Evolutionary conservation across 2,888 invertebrate species (phyloP), one percentile per base, ranked within the genome.

Genomic region (Hoplodrina ambigua): DNA sequence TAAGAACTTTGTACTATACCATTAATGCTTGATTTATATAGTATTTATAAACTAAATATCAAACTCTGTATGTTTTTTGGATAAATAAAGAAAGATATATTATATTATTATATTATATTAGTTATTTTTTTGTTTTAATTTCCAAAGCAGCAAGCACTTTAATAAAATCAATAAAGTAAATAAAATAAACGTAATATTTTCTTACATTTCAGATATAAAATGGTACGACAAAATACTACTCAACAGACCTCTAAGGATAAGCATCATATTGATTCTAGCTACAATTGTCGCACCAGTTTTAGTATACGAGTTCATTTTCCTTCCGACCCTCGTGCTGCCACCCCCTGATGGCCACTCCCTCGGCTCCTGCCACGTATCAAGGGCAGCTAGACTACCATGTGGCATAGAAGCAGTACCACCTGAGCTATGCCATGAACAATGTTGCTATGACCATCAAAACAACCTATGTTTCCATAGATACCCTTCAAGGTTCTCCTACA

Each of bases 401-500:
- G 95, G 96, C 4, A n/a, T 78, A 0, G 94, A 92, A 1, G 82
- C 86, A 20, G 83, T 92, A 1, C 69, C 90, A 0, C 85, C 87
- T 15, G 75, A 84, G 0, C 84, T 94, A 64, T 97, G 97, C 76
- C 92, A 92, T 53, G 77, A 86, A 0, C 92, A 95, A 72, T 97
- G 97, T 81, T 97, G 97, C 78, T 97, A 96, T 85, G 96, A 96
- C 70, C 84, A 88, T 2, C 87, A 86, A 20, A 87, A 86, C 13
- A 59, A 88, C n/a, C 69, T 92, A 25, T 97, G 97, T 81, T 96
- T 93, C 78, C 96, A 97, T 76, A 91, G 96, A 65, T 89, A 94
- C 19, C 96, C 97, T 0, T 96, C 96, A 0, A 89, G 94, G 62
- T 96, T 96, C 84, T 94, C 96, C 2, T 97, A 96, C 79, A 82